These are phyloP conservation scores for Diadema setosum DNA, from an alignment of 35 echinoderm and acorn worm species.

Conservation along the genomic window DNA sequence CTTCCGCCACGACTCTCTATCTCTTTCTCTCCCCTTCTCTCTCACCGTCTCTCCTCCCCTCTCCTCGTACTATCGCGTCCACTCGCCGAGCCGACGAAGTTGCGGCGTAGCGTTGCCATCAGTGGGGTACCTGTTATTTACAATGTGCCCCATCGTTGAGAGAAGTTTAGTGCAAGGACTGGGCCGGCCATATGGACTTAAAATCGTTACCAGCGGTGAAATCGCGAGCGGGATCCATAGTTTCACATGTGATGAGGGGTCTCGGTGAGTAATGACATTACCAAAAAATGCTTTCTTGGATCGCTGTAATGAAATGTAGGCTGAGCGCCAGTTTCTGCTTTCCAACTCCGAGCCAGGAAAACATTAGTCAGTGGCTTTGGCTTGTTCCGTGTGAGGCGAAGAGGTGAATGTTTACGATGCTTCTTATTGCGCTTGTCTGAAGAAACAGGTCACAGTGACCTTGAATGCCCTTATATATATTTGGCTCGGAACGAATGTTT, in stretches of 20 bases:
- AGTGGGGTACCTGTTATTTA: constrained; percentile 8
- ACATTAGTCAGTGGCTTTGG: background rate
- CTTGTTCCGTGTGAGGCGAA: no score
- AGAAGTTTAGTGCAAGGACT: background rate
- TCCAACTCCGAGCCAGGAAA: background rate
- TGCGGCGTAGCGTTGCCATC: background rate
- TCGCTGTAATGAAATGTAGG: no score
- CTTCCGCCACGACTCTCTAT: background rate
- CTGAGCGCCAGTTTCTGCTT: background rate
- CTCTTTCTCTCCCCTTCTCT: background rate
- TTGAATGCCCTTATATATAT: no score
- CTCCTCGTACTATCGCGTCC: background rate
- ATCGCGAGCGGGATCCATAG: constrained; percentile 7
- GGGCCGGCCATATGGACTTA: constrained; percentile 9
- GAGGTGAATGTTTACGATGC: no score
- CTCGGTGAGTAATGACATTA: background rate
- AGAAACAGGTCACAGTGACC: no score
- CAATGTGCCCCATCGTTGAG: background rate
- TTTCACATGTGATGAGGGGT: constrained; percentile 18
- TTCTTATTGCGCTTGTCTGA: no score
- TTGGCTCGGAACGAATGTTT: no score
- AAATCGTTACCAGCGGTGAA: constrained; percentile 15
- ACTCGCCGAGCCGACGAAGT: background rate
- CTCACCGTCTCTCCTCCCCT: background rate
- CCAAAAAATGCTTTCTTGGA: no score